Evolutionary conservation across 2,888 invertebrate genomes (phyloP).

Genomic region (Brachylomia viminalis): DNA sequence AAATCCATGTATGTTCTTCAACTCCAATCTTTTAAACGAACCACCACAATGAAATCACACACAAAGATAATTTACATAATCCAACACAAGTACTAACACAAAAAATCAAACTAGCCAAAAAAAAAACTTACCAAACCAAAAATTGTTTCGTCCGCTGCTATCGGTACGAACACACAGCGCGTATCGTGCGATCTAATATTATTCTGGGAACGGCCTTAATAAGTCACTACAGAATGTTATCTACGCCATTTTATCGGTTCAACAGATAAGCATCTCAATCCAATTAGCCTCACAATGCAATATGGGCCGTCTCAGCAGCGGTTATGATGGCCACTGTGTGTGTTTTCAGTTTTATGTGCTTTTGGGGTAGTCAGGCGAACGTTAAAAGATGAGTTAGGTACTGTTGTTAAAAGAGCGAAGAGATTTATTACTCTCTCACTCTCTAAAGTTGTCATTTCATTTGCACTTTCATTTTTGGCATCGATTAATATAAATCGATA

Average conservation of each 20-base stretch:
- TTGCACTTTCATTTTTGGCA: neutral
- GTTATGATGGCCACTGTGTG: constrained; percentile 83
- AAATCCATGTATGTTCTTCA: neutral
- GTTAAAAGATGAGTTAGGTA: constrained; percentile 27
- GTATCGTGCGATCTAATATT: constrained; percentile 90
- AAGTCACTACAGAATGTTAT: constrained; percentile 91
- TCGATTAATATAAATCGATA: neutral
- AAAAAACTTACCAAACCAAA: constrained; percentile 34
- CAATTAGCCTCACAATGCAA: constrained; percentile 90
- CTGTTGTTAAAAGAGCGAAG: constrained; percentile 14
- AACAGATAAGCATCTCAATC: constrained; percentile 89
- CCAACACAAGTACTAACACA: constrained; percentile 2
- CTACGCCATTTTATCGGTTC: constrained; percentile 90
- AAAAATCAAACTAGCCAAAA: constrained; percentile 28
- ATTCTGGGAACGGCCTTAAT: constrained; percentile 91
- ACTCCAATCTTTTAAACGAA: neutral
- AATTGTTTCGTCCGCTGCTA: constrained; percentile 73
- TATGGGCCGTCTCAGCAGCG: constrained; percentile 86
- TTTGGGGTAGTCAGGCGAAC: constrained; percentile 43
- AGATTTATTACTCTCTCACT: neutral
- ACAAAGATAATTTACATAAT: constrained; percentile 11
- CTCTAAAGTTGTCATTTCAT: neutral
- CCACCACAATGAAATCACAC: neutral
- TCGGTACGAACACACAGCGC: constrained; percentile 80
- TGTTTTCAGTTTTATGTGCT: constrained; percentile 69